Percentiles rank a stretch among this genome's conserved stretches.
Conservation (phyloP, 2,113 vertebrate genomes). For the Labeo rohita region DNA sequence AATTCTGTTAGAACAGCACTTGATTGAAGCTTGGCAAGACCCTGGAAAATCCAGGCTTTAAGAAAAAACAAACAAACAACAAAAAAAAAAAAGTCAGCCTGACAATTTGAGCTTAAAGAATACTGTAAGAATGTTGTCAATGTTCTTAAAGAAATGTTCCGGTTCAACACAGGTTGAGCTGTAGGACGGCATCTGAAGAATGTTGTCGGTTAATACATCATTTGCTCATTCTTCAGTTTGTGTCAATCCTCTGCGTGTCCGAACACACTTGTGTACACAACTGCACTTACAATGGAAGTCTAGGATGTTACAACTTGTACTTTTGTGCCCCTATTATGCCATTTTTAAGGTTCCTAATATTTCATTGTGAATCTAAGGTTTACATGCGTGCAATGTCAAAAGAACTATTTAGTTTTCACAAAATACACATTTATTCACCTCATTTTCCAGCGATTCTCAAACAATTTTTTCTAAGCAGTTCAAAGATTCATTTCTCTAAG, state of each 20-base stretch:
- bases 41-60: not conserved
- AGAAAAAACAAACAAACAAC: not conserved
- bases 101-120: not conserved
- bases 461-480: no score
- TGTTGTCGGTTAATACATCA: not conserved
- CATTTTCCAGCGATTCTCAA: no score
- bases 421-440: no score
- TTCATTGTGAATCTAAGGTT: no score
- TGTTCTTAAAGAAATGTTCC: not conserved
- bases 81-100: not conserved
- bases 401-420: no score
- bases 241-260: not conserved
- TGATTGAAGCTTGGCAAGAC: not conserved
- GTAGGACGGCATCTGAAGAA: not conserved
- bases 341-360: no score
- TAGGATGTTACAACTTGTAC: not conserved
- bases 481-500: no score
- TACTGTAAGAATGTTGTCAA: not conserved
- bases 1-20: conserved; percentile 17
- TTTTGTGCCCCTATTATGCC: no score
- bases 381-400: no score
- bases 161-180: not conserved
- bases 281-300: not conserved
- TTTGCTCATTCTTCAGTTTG: not conserved
- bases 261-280: not conserved